phyloP scores from a whole-genome alignment of 1,140 invertebrate genomes.

The Drosophila erecta region DNA sequence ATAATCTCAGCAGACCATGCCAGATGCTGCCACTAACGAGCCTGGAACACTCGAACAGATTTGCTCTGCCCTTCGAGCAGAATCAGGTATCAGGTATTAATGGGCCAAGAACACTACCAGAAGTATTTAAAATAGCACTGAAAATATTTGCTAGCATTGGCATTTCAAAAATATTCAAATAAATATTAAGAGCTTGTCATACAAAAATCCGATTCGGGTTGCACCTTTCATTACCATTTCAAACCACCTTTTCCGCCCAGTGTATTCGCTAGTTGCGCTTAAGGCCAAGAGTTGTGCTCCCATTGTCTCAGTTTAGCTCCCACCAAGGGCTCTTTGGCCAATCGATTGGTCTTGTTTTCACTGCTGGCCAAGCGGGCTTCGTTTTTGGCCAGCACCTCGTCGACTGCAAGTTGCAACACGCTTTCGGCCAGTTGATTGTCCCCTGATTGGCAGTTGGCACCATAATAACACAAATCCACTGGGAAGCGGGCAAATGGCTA shows the following conservation, averaged over 20 bases:
- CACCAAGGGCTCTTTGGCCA: constrained; percentile 55
- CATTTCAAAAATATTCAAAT: too few species aligned
- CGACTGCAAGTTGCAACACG: constrained; percentile 52
- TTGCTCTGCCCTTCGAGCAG: background rate
- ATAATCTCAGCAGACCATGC: constrained; percentile 52
- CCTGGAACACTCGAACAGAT: constrained; percentile 16
- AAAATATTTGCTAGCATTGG: too few species aligned
- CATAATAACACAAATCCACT: constrained; percentile 18
- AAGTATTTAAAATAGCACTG: too few species aligned
- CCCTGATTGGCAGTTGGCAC: constrained; percentile 68
- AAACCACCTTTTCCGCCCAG: background rate
- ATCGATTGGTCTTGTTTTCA: constrained; percentile 70
- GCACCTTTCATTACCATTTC: too few species aligned
- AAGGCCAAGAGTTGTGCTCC: constrained; percentile 43
- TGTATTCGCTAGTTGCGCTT: constrained; percentile 8
- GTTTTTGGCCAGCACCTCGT: constrained; percentile 10
- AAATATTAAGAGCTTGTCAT: too few species aligned
- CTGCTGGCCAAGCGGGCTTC: constrained; percentile 45
- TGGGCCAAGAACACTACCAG: too few species aligned
- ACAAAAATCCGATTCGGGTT: too few species aligned
- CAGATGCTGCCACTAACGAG: constrained; percentile 71
- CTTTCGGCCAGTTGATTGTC: constrained; percentile 56
- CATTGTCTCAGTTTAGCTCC: constrained; percentile 52
- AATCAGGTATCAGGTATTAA: too few species aligned
- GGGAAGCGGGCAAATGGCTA: constrained; percentile 30